Evolutionary conservation across 2,797 vertebrate genomes (phyloP).

Genomic region (Clamator glandarius): DNA sequence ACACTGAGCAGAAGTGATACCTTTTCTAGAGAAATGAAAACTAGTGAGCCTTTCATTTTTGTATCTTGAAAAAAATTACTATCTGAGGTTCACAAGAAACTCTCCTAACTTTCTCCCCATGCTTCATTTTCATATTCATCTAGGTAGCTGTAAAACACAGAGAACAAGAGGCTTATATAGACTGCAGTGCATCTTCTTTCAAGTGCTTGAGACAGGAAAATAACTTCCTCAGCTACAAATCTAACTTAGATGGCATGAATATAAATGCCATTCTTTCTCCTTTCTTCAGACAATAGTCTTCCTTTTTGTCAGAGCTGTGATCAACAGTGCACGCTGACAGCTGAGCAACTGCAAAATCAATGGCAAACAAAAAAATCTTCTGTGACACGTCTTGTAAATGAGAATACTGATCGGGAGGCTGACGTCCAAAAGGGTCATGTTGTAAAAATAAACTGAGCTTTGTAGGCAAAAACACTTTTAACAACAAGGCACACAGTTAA

Average conservation of each 20-base stretch:
- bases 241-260: background rate
- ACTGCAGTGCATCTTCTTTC: background rate
- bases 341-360: constrained; percentile 13
- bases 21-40: constrained; percentile 35
- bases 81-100: background rate
- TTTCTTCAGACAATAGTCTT: background rate
- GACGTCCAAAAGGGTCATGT: background rate
- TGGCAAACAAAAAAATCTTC: background rate
- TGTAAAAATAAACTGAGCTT: background rate
- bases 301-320: background rate
- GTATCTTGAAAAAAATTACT: background rate
- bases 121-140: constrained; percentile 10
- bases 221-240: constrained; percentile 25
- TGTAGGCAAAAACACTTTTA: background rate
- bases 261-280: constrained; percentile 8
- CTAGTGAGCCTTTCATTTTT: background rate
- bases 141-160: background rate
- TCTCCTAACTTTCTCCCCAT: background rate
- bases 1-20: constrained; percentile 11
- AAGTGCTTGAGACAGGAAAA: background rate
- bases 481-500: background rate
- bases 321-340: background rate
- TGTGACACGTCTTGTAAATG: background rate
- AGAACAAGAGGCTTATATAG: background rate
- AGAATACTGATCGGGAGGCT: background rate